These are phyloP conservation scores for Datnioides undecimradiatus DNA, from an alignment of 2,113 vertebrate genomes.

Conservation along the genomic window DNA sequence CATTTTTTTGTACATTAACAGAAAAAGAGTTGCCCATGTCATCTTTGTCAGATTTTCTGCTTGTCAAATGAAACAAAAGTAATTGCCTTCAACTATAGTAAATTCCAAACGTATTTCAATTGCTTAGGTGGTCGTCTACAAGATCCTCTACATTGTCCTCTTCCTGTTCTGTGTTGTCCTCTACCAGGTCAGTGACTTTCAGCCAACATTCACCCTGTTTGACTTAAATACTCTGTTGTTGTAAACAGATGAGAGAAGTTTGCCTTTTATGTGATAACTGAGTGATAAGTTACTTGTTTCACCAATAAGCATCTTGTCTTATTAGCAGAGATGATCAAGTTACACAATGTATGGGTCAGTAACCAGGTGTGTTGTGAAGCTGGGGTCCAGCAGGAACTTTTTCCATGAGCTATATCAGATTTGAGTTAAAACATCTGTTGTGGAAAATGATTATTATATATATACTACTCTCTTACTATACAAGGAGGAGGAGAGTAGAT, in stretches of 20 bases:
- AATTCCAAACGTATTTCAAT: background rate
- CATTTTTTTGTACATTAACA: no score
- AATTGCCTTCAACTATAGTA: background rate
- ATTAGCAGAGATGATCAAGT: no score
- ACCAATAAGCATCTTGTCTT: no score
- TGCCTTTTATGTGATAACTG: background rate
- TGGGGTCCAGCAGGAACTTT: no score
- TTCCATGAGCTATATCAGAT: no score
- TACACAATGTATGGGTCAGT: no score
- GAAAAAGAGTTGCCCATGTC: background rate
- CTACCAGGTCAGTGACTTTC: conserved; percentile 76
- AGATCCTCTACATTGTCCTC: conserved; percentile 83
- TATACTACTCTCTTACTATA: background rate
- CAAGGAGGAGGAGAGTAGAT: background rate
- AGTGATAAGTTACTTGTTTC: background rate
- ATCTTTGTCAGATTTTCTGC: background rate
- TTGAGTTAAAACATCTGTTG: no score
- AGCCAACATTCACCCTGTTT: background rate
- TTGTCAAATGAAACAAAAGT: background rate
- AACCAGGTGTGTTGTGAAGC: no score
- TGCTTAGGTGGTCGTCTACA: conserved; percentile 77
- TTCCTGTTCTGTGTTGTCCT: conserved; percentile 82
- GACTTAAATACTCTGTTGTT: no score
- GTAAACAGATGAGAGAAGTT: background rate
- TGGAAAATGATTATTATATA: background rate